phyloP scores from a whole-genome alignment of 2,113 vertebrate species.

The Bothrops jararaca region DNA sequence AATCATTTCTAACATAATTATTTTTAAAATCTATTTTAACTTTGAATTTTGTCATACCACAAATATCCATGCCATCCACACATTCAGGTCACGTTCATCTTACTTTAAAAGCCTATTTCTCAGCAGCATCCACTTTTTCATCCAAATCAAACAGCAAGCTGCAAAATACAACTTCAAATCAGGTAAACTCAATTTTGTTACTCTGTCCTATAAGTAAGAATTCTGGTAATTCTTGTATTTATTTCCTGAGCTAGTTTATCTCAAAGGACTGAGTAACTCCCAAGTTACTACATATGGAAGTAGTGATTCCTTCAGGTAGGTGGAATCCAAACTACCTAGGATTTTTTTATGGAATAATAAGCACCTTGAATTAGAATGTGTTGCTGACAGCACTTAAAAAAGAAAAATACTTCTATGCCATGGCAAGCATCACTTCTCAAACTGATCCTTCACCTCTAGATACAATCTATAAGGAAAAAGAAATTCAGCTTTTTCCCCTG shows the following conservation, averaged over 20 bases:
- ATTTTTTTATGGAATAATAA: background rate
- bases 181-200: no score
- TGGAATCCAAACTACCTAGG: background rate
- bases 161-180: background rate
- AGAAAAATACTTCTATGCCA: background rate
- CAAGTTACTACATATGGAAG: background rate
- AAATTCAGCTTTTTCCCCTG: slow-evolving; percentile 1
- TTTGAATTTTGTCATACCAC: no score
- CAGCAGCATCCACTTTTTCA: background rate
- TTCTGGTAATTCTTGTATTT: background rate
- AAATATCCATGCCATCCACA: no score
- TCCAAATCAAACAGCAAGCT: background rate
- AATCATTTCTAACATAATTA: no score
- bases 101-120: background rate
- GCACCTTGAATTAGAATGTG: background rate
- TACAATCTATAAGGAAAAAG: background rate
- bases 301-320: background rate
- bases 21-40: no score
- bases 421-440: background rate
- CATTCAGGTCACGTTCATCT: background rate
- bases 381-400: background rate
- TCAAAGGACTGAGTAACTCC: background rate
- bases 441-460: slow-evolving; percentile 4
- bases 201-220: background rate
- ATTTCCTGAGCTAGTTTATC: background rate